Percentiles rank a stretch among this genome's conserved stretches.
Evolutionary conservation across 2,888 invertebrate species (phyloP).

Genomic region (Cybosia mesomella): DNA sequence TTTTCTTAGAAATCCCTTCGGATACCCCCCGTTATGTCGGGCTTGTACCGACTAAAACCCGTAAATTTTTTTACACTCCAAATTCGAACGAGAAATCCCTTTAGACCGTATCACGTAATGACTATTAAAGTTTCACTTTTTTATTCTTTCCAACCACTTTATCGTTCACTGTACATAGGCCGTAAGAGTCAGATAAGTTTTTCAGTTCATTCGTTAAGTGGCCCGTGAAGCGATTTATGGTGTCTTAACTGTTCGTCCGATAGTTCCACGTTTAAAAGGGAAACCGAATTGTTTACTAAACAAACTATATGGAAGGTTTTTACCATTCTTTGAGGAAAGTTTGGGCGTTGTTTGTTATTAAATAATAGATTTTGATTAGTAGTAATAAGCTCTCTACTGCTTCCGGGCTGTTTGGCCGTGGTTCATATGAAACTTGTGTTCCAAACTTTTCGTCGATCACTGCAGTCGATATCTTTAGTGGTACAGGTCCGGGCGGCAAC

Average conservation of each 20-base stretch:
- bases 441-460: too few relatives aligned
- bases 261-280: slow-evolving; percentile 66
- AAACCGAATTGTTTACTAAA: slow-evolving; percentile 51
- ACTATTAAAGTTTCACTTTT: neutral
- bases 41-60: too few relatives aligned
- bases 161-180: slow-evolving; percentile 36
- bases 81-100: neutral
- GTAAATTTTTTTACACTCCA: too few relatives aligned
- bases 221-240: slow-evolving; percentile 80
- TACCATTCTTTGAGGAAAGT: neutral
- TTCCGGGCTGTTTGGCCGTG: too few relatives aligned
- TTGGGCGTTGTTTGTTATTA: neutral
- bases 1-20: too few relatives aligned
- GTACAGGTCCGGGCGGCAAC: too few relatives aligned
- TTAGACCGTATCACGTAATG: neutral
- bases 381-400: too few relatives aligned
- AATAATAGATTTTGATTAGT: slow-evolving; percentile 1
- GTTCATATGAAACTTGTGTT: too few relatives aligned
- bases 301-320: slow-evolving; percentile 11
- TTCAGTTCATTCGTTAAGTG: slow-evolving; percentile 85
- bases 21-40: too few relatives aligned
- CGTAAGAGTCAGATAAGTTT: slow-evolving; percentile 78
- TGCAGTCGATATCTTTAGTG: too few relatives aligned
- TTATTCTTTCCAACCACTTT: slow-evolving; percentile 30
- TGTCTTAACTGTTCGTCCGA: slow-evolving; percentile 67